A percentile compares a stretch with the other conserved stretches of the same genome.
phyloP scores from a whole-genome alignment of 2,888 invertebrate species.

The Calliopum simillimum region DNA sequence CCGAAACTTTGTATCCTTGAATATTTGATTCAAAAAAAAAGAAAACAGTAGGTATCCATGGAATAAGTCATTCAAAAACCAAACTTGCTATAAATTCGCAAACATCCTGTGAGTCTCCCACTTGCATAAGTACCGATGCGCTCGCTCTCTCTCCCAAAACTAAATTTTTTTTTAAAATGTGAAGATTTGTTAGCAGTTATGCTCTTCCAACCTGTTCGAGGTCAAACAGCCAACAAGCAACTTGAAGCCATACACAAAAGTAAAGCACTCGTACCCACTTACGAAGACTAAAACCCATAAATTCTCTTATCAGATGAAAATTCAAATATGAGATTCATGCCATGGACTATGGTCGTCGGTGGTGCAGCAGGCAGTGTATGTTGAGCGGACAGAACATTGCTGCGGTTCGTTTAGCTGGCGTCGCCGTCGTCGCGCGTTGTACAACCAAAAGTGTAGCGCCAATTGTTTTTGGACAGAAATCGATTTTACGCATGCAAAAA shows the following conservation, averaged over 20 bases:
- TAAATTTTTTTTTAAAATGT: no score
- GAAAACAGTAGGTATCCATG: no score
- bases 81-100: no score
- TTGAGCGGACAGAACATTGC: background rate
- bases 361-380: background rate
- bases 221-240: background rate
- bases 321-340: background rate
- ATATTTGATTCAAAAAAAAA: no score
- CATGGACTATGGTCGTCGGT: no score
- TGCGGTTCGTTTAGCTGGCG: background rate
- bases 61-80: no score
- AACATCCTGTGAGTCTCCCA: no score
- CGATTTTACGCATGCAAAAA: conserved; percentile 49
- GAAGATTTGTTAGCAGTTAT: background rate
- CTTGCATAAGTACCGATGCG: no score
- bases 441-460: conserved; percentile 26
- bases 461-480: conserved; percentile 51
- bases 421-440: background rate
- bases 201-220: conserved; percentile 12
- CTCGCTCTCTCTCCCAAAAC: no score
- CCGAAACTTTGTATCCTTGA: no score
- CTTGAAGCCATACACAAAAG: background rate
- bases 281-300: no score
- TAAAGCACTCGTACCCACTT: background rate
- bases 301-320: conserved; percentile 16